A percentile compares a stretch with the other conserved stretches of the same genome.
Conservation (phyloP, 1,140 invertebrate species). For the Antheraea pernyi region DNA sequence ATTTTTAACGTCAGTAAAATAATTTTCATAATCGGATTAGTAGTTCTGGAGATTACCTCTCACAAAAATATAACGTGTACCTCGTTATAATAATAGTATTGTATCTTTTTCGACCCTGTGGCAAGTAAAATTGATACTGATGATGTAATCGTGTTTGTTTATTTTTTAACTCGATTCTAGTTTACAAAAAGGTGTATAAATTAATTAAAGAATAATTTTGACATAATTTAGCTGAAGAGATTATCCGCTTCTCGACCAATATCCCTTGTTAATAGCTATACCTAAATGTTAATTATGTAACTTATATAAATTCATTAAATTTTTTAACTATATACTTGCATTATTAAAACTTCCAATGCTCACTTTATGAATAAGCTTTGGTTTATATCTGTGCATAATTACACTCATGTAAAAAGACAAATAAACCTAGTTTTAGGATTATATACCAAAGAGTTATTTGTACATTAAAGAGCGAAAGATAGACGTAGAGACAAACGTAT, state of each 20-base stretch:
- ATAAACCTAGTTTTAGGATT: slow-evolving; percentile 72
- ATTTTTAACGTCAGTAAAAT: no score
- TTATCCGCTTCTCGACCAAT: background rate
- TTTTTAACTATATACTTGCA: background rate
- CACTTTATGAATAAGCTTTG: slow-evolving; percentile 1
- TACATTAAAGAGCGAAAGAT: slow-evolving; percentile 65
- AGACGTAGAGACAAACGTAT: slow-evolving; percentile 59
- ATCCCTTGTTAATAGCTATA: background rate
- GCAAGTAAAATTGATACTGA: no score
- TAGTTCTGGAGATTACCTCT: no score
- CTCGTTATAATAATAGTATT: no score
- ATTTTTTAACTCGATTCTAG: no score
- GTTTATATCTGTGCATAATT: background rate
- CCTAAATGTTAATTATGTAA: background rate
- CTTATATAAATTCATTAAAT: background rate
- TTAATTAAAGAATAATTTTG: no score
- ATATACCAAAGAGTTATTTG: slow-evolving; percentile 77
- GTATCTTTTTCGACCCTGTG: no score
- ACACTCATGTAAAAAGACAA: slow-evolving; percentile 36
- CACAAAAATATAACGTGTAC: no score
- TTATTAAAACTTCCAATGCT: background rate
- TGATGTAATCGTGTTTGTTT: no score
- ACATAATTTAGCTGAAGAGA: background rate
- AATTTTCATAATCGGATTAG: no score
- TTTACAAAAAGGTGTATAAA: no score